These are phyloP conservation scores for Lysiphlebus fabarum DNA, from an alignment of 1,140 invertebrate genomes.

Conservation along the genomic window DNA sequence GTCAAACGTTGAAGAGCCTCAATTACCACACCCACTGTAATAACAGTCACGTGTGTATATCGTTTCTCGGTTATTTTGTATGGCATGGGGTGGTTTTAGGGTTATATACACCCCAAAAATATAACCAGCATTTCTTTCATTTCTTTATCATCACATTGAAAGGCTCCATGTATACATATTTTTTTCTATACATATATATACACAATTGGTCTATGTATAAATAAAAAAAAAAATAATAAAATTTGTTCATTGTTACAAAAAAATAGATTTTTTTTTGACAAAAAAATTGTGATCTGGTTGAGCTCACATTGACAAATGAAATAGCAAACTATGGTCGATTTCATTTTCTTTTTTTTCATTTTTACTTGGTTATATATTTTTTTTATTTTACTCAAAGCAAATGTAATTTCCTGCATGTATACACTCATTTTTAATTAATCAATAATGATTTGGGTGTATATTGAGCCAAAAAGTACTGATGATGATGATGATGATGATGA, in stretches of 20 bases:
- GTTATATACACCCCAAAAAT: neutral
- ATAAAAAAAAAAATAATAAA: neutral
- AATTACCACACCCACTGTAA: constrained; percentile 16
- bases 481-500: too few relatives aligned
- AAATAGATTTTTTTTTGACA: neutral
- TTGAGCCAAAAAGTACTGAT: too few relatives aligned
- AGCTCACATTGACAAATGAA: neutral
- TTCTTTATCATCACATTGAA: constrained; percentile 1
- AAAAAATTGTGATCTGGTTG: neutral
- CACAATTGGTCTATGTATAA: neutral
- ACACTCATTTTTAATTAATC: too few relatives aligned
- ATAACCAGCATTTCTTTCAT: constrained; percentile 12
- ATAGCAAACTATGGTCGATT: neutral
- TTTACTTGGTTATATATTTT: too few relatives aligned
- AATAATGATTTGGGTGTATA: too few relatives aligned
- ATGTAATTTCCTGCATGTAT: too few relatives aligned
- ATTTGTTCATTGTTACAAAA: constrained; percentile 8
- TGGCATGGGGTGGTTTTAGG: constrained; percentile 2
- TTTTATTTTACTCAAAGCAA: too few relatives aligned
- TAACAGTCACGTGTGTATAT: constrained; percentile 5
- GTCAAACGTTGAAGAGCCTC: neutral
- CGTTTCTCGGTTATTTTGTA: neutral
- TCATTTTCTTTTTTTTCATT: too few relatives aligned
- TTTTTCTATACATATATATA: too few relatives aligned
- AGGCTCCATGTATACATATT: too few relatives aligned